phyloP scores from a whole-genome alignment of 2,113 vertebrate species.

The Glaucidium brasilianum region DNA sequence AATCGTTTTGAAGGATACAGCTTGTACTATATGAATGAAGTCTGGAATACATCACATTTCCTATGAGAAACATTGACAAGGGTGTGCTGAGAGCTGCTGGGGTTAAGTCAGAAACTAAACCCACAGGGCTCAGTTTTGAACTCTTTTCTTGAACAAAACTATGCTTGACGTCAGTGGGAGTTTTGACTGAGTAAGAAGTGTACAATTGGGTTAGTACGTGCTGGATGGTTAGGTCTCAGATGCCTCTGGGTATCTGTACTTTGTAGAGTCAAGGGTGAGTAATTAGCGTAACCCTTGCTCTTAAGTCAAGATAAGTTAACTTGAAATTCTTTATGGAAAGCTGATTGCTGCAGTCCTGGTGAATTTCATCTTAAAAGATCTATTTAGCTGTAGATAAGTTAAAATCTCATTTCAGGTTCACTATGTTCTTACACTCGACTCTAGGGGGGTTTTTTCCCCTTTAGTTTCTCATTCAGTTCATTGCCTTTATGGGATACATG shows the following conservation, averaged over 20 bases:
- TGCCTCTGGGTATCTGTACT: neutral
- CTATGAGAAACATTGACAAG: conserved; percentile 17
- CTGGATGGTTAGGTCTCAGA: neutral
- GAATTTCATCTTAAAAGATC: neutral
- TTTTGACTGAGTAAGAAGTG: neutral
- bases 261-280: neutral
- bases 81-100: neutral
- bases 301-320: neutral
- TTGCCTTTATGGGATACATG: neutral
- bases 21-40: neutral
- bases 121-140: neutral
- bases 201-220: neutral
- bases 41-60: conserved; percentile 8
- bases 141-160: neutral
- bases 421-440: neutral
- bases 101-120: conserved; percentile 7
- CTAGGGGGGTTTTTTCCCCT: neutral
- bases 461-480: neutral
- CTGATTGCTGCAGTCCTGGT: neutral
- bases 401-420: neutral
- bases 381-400: neutral
- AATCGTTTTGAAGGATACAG: neutral
- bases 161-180: neutral
- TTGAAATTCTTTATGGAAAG: neutral
- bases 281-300: neutral